Conservation (phyloP, 2,888 invertebrate genomes). For the Yponomeuta evonymella region DNA sequence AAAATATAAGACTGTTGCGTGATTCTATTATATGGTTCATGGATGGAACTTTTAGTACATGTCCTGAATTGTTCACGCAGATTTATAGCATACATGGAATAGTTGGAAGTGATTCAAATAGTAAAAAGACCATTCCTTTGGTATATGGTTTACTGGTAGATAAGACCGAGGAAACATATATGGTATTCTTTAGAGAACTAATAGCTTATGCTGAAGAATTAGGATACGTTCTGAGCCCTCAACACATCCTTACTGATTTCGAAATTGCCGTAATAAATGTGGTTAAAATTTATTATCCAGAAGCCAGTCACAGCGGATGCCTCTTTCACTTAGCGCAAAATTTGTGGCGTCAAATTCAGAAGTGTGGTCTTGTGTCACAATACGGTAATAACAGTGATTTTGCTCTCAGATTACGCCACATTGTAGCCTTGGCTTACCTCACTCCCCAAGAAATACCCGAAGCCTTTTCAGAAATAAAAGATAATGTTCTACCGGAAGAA, state of each 20-base stretch:
- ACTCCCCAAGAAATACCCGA: too few species aligned
- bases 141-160: too few species aligned
- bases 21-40: constrained; percentile 18
- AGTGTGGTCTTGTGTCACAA: too few species aligned
- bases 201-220: neutral
- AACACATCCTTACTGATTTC: neutral
- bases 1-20: constrained; percentile 15
- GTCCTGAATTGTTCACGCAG: constrained; percentile 15
- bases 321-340: too few species aligned
- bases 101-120: neutral
- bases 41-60: constrained; percentile 18
- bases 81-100: neutral
- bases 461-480: too few species aligned
- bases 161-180: neutral
- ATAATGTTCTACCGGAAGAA: constrained; percentile 13
- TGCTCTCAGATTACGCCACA: too few species aligned
- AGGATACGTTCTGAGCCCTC: neutral
- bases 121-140: neutral
- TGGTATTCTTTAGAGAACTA: neutral
- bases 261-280: too few species aligned
- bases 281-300: too few species aligned
- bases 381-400: too few species aligned
- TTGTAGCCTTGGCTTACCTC: too few species aligned
- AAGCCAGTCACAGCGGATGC: too few species aligned
- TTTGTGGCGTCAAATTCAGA: too few species aligned